phyloP scores from a whole-genome alignment of 2,113 vertebrate genomes.

The Neodontobutis hainanensis region DNA sequence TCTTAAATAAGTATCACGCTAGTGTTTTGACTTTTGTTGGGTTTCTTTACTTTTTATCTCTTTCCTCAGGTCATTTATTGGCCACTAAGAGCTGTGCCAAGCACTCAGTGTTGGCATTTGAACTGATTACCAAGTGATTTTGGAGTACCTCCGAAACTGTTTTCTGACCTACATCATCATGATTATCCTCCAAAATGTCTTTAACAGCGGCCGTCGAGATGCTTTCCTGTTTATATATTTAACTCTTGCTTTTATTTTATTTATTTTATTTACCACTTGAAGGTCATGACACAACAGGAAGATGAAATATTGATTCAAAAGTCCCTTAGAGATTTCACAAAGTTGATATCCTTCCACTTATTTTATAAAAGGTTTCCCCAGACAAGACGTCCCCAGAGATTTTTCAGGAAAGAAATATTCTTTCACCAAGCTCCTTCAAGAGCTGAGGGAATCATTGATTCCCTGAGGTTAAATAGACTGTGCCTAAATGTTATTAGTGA shows the following conservation, averaged over 20 bases:
- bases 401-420: background rate
- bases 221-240: background rate
- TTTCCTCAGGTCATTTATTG: background rate
- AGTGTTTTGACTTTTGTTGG: background rate
- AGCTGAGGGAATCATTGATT: conserved; percentile 7
- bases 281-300: conserved; percentile 2
- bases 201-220: background rate
- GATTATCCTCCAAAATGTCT: conserved; percentile 3
- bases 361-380: background rate
- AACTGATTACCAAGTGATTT: conserved; percentile 11
- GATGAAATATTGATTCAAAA: conserved; percentile 6
- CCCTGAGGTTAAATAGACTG: conserved; percentile 16
- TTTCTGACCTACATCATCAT: conserved; percentile 16
- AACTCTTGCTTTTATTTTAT: background rate
- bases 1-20: conserved; percentile 14
- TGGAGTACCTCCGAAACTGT: conserved; percentile 2
- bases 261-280: conserved; percentile 12
- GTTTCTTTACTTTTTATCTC: conserved; percentile 7
- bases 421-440: background rate
- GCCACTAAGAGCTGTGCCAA: conserved; percentile 1
- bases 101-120: conserved; percentile 19
- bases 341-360: background rate
- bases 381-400: background rate
- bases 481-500: conserved; percentile 21
- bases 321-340: conserved; percentile 5